These are phyloP conservation scores for Jaculus jaculus DNA, from an alignment of 2,113 vertebrate species.

Conservation along the genomic window DNA sequence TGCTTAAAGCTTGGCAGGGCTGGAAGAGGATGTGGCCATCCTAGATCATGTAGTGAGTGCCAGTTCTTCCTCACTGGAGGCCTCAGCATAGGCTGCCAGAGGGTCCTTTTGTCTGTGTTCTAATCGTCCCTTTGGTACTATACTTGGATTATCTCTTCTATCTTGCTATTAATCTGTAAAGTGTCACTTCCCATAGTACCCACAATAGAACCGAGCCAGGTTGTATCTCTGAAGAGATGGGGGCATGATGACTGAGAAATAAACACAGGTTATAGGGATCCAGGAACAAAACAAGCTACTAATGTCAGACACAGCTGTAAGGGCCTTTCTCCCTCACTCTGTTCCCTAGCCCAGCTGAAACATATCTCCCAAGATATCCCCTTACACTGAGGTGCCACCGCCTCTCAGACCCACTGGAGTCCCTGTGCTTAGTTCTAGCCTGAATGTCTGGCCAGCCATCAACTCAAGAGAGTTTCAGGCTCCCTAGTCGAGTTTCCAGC, in stretches of 20 bases:
- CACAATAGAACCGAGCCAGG: background rate
- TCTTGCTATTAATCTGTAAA: background rate
- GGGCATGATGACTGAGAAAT: background rate
- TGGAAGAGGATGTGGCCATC: background rate
- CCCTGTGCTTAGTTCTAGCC: background rate
- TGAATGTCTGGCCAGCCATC: background rate
- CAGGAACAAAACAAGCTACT: background rate
- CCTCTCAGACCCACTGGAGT: background rate
- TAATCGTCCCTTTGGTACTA: background rate
- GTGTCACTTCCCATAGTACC: background rate
- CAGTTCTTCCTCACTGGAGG: background rate
- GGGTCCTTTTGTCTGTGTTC: background rate
- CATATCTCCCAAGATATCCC: background rate
- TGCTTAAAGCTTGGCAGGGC: background rate
- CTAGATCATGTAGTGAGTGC: rapidly evolving
- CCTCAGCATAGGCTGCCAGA: background rate
- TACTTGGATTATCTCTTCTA: background rate
- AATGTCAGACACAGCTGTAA: background rate
- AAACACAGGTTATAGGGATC: background rate
- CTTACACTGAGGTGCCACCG: background rate
- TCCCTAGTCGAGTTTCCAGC: background rate
- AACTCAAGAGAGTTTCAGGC: background rate
- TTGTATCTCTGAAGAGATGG: background rate
- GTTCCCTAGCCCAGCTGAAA: background rate
- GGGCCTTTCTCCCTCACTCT: background rate